A percentile compares a stretch with the other conserved stretches of the same genome.
phyloP scores from a whole-genome alignment of 2,888 invertebrate genomes.

The Thymelicus acteon region DNA sequence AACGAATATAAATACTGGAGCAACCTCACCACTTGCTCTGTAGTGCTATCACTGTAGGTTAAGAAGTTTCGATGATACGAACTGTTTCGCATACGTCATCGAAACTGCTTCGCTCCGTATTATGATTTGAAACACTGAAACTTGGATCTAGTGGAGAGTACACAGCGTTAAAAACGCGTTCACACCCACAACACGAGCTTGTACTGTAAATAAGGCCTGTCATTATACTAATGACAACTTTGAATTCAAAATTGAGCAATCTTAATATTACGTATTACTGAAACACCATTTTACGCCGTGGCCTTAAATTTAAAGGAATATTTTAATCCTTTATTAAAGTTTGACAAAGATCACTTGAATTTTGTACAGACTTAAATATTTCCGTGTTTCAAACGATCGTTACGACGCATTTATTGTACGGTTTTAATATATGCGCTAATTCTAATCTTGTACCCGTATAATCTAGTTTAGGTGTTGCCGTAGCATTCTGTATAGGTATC shows the following conservation, averaged over 20 bases:
- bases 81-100: conserved; percentile 41
- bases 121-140: conserved; percentile 45
- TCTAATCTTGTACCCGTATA: conserved; percentile 60
- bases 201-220: conserved; percentile 73
- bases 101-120: conserved; percentile 53
- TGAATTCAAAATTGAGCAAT: conserved; percentile 61
- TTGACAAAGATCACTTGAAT: conserved; percentile 59
- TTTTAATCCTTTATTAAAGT: conserved; percentile 74
- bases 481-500: conserved; percentile 70
- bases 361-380: conserved; percentile 69
- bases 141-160: conserved; percentile 27
- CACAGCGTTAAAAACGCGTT: conserved; percentile 36
- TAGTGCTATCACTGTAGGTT: conserved; percentile 59
- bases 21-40: conserved; percentile 67
- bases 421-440: conserved; percentile 66
- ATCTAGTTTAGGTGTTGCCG: conserved; percentile 75
- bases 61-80: conserved; percentile 49
- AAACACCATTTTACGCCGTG: conserved; percentile 84
- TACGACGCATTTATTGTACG: conserved; percentile 58
- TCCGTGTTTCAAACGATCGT: conserved; percentile 59
- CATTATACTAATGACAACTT: conserved; percentile 64
- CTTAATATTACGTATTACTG: conserved; percentile 78
- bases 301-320: conserved; percentile 82
- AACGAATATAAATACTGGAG: conserved; percentile 65
- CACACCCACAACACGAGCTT: conserved; percentile 49